A percentile compares a stretch with the other conserved stretches of the same genome.
These are phyloP conservation scores for Lycaena phlaeas DNA, from an alignment of 2,888 invertebrate genomes.

Conservation along the genomic window DNA sequence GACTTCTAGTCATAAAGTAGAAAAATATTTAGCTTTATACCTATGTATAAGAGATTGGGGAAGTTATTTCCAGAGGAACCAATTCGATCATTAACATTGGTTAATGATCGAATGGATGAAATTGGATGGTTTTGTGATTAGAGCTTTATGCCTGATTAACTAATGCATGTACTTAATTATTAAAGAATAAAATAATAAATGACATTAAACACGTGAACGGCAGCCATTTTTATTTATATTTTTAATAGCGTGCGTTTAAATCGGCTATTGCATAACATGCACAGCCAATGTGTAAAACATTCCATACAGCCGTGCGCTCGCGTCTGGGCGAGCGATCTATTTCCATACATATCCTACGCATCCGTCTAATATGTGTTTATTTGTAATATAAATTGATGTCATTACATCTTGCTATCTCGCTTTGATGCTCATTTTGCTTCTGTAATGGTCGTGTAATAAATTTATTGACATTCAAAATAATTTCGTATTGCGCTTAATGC, in stretches of 20 bases:
- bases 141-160: too few species aligned
- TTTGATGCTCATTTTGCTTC: background rate
- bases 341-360: slow-evolving; percentile 46
- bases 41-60: too few species aligned
- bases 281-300: slow-evolving; percentile 5
- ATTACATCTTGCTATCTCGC: slow-evolving; percentile 11
- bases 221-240: background rate
- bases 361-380: slow-evolving; percentile 49
- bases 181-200: too few species aligned
- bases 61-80: too few species aligned
- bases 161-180: too few species aligned
- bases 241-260: slow-evolving; percentile 1
- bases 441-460: slow-evolving; percentile 1
- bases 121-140: too few species aligned
- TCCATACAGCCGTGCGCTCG: slow-evolving; percentile 5
- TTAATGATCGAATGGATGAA: too few species aligned
- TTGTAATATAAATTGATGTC: slow-evolving; percentile 34
- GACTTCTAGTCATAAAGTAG: too few species aligned
- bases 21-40: too few species aligned
- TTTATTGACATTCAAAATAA: background rate
- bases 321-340: slow-evolving; percentile 28
- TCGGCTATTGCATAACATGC: background rate
- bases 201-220: too few species aligned
- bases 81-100: too few species aligned
- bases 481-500: background rate